Evolutionary conservation across 2,888 invertebrate species (phyloP), one percentile per base, ranked within the genome.

Genomic region (Mythimna loreyi): DNA sequence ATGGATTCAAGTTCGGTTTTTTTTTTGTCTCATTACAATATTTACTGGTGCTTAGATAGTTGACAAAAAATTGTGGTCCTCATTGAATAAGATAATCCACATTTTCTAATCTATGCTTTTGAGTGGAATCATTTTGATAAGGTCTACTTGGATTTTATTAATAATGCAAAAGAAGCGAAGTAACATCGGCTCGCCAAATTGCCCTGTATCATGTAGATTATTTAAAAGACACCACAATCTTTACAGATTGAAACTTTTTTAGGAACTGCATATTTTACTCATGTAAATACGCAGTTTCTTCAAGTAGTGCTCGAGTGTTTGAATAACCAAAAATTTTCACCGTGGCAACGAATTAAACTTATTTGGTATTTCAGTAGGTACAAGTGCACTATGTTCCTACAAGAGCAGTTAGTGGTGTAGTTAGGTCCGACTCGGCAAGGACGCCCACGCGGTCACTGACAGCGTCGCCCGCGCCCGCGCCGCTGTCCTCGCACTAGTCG

Each of bases 361-460:
- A 40, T 40, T 40, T 40, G 19, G 33, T 36, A n/a, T 47, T 61
- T 57, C 11, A 50, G 21, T 49, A 49, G 25, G 1, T 25, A n/a
- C 16, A 67, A 23, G 11, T 58, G 47, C 43, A 47, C 70, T 47
- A 21, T 25, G 52, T 43, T 57, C 19, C 13, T 40, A 52, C 19
- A 53, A 40, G 50, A 72, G 63, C 60, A 65, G 52, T 53, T 72
- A 64, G 70, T 66, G 55, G 36, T 75, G 43, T 76, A 65, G 70
- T 70, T 71, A 74, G 60, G 30, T 57, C 40, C 36, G n/a, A 49
- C 23, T 58, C 64, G 72, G 81, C 91, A 92, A 92, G 92, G 92
- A 85, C 91, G 86, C 76, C 72, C 76, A 82, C 78, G 85, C 91
- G 92, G 92, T 91, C 92, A 92, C 88, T 92, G 91, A 91, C 92